These are phyloP conservation scores for Lepeophtheirus salmonis DNA, from an alignment of 1,140 invertebrate species.

Conservation along the genomic window DNA sequence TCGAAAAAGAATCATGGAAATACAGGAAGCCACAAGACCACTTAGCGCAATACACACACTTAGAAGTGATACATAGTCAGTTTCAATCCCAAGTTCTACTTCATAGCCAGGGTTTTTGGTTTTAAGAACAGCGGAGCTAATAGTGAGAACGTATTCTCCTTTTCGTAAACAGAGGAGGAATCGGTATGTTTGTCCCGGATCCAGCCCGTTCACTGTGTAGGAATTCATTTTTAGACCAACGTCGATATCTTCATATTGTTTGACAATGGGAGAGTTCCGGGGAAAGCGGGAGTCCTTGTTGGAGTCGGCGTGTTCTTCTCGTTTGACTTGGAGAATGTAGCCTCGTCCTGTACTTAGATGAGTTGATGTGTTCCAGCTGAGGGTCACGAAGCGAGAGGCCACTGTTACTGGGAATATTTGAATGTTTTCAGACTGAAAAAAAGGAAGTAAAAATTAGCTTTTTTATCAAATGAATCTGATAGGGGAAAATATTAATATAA, in stretches of 20 bases:
- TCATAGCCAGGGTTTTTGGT: constrained; percentile 21
- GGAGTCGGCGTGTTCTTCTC: background rate
- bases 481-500: no score
- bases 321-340: constrained; percentile 19
- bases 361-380: constrained; percentile 22
- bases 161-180: constrained; percentile 21
- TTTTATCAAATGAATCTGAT: no score
- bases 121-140: constrained; percentile 20
- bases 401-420: constrained; percentile 21
- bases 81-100: constrained; percentile 21
- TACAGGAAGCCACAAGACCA: background rate
- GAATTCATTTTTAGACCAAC: constrained; percentile 22
- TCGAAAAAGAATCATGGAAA: background rate
- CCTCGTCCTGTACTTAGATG: constrained; percentile 18
- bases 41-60: background rate
- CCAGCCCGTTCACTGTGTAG: constrained; percentile 22
- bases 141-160: constrained; percentile 20
- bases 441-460: background rate
- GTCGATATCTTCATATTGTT: constrained; percentile 19
- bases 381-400: constrained; percentile 22
- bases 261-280: background rate
- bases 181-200: constrained; percentile 20
- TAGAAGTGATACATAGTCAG: constrained; percentile 18
- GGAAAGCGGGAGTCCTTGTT: background rate
- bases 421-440: constrained; percentile 19